phyloP scores from a whole-genome alignment of 2,797 vertebrate genomes.

The Pseudomugil gertrudae region DNA sequence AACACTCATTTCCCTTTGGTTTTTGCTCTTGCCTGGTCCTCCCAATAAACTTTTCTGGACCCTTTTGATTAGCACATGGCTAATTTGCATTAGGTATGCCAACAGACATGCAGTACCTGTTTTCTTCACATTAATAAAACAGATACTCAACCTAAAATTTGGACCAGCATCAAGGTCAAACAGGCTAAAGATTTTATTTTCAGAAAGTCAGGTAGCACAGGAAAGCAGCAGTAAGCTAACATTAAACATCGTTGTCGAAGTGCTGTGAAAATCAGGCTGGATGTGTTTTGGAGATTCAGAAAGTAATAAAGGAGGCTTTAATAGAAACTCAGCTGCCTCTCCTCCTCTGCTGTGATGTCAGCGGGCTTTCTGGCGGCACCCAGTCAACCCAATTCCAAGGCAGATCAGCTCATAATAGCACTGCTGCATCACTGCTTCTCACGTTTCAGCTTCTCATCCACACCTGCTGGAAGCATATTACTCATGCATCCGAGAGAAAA shows the following conservation, averaged over 20 bases:
- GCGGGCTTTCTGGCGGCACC: constrained; percentile 52
- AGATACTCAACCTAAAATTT: too few relatives aligned
- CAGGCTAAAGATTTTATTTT: background rate
- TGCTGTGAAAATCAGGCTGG: constrained; percentile 10
- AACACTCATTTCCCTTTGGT: too few relatives aligned
- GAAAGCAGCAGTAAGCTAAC: constrained; percentile 4
- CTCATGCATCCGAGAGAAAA: constrained; percentile 49
- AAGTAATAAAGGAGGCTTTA: constrained; percentile 24
- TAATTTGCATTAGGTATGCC: too few relatives aligned
- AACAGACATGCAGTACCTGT: too few relatives aligned
- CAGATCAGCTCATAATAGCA: constrained; percentile 55
- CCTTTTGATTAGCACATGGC: too few relatives aligned
- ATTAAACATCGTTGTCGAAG: background rate
- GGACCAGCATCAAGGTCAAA: background rate
- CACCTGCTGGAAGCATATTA: constrained; percentile 63
- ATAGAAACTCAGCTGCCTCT: constrained; percentile 24
- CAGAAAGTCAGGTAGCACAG: background rate
- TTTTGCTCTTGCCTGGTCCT: too few relatives aligned
- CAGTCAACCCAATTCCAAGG: constrained; percentile 62
- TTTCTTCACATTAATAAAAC: too few relatives aligned
- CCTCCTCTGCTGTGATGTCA: constrained; percentile 55
- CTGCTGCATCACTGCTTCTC: constrained; percentile 67
- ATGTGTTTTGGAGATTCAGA: constrained; percentile 20
- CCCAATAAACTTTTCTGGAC: too few relatives aligned
- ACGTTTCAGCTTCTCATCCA: constrained; percentile 65